A percentile compares a stretch with the other conserved stretches of the same genome.
Conservation (phyloP, 53 echinoderm and acorn worm genomes). For the Antedon mediterranea region DNA sequence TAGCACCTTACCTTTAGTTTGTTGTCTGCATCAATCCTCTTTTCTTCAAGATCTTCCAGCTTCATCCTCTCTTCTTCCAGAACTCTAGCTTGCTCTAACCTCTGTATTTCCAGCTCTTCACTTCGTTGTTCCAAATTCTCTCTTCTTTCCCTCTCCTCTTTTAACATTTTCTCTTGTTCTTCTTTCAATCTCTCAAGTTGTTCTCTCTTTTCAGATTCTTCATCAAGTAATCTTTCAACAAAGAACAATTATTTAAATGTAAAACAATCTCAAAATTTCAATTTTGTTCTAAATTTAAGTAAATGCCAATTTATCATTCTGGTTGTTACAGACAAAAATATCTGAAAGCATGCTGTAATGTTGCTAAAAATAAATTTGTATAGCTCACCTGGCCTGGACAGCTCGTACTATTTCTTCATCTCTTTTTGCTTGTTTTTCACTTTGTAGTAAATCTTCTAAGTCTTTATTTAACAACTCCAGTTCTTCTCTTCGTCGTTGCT, state of each 20-base stretch:
- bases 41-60: slow-evolving; percentile 41
- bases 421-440: slow-evolving; percentile 50
- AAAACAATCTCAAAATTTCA: too few species aligned
- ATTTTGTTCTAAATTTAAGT: too few species aligned
- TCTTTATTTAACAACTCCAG: slow-evolving; percentile 38
- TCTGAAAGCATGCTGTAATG: too few species aligned
- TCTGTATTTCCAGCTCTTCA: slow-evolving; percentile 54
- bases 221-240: slow-evolving; percentile 44
- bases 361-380: too few species aligned
- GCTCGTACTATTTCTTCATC: slow-evolving; percentile 51
- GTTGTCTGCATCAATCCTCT: slow-evolving; percentile 55
- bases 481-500: slow-evolving; percentile 28
- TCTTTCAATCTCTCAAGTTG: slow-evolving; percentile 57
- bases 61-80: slow-evolving; percentile 50
- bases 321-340: too few species aligned
- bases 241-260: not conserved
- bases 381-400: slow-evolving; percentile 27
- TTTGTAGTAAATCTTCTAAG: slow-evolving; percentile 31
- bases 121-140: slow-evolving; percentile 67
- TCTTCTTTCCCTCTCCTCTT: slow-evolving; percentile 54
- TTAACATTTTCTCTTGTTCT: slow-evolving; percentile 60
- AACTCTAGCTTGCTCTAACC: slow-evolving; percentile 39
- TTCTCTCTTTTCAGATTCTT: slow-evolving; percentile 68
- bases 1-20: slow-evolving; percentile 38
- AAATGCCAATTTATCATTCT: too few species aligned